Evolutionary conservation across 2,797 vertebrate species (phyloP).

Genomic region (Lacerta bilineata): DNA sequence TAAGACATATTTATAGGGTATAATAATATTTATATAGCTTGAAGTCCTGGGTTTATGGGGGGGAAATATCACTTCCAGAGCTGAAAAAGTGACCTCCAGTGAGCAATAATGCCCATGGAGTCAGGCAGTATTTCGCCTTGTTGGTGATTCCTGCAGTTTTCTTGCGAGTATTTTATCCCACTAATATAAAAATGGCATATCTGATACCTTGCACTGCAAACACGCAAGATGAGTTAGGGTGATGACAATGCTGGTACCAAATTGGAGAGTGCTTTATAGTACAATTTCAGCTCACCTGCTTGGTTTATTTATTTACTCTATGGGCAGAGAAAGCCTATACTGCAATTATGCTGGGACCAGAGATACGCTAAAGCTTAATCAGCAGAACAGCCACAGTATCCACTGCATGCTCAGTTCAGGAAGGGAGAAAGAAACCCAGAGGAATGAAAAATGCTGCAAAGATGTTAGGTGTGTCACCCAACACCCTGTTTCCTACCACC

Average conservation of each 20-base stretch:
- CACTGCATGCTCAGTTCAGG: too few species aligned
- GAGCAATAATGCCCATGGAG: slow-evolving; percentile 44
- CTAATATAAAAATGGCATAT: slow-evolving; percentile 37
- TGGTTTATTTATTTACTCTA: background rate
- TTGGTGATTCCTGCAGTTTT: slow-evolving; percentile 16
- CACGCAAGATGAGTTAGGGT: slow-evolving; percentile 35
- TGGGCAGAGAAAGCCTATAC: background rate
- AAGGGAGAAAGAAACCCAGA: background rate
- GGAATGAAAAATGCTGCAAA: background rate
- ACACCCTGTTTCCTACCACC: background rate
- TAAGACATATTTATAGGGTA: slow-evolving; percentile 42
- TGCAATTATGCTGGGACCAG: background rate
- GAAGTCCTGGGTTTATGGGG: slow-evolving; percentile 50
- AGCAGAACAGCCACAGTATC: background rate
- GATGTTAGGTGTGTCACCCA: background rate
- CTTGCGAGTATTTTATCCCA: slow-evolving; percentile 33
- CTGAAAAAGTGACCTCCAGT: slow-evolving; percentile 48
- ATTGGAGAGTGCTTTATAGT: slow-evolving; percentile 46
- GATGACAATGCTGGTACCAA: background rate
- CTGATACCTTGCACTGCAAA: slow-evolving; percentile 37
- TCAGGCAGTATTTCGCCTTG: slow-evolving; percentile 22
- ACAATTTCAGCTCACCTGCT: slow-evolving; percentile 24
- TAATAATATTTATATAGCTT: slow-evolving; percentile 55
- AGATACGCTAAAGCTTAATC: background rate
- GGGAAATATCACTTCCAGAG: slow-evolving; percentile 45